Conservation (phyloP, 2,113 vertebrate genomes). For the Osmerus mordax region DNA sequence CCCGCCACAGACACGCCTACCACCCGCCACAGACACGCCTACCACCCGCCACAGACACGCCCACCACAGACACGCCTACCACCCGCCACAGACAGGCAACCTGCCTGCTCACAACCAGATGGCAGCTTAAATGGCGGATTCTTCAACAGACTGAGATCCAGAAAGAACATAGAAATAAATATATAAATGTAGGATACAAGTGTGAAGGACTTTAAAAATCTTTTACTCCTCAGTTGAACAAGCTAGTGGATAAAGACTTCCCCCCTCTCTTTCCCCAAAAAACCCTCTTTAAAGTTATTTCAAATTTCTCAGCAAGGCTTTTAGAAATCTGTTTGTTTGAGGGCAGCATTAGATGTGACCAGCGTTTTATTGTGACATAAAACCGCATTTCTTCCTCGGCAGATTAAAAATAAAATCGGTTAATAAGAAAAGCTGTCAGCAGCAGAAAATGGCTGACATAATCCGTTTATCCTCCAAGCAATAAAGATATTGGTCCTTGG, state of each 20-base stretch:
- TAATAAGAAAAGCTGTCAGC: constrained; percentile 99
- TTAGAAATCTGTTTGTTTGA: constrained; percentile 99
- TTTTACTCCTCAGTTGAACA: constrained; percentile 95
- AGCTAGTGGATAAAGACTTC: constrained; percentile 93
- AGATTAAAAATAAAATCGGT: constrained; percentile 99
- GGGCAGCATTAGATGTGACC: constrained; percentile 99
- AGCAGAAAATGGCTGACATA: constrained; percentile 99
- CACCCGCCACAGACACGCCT: no score
- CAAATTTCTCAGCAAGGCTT: constrained; percentile 99
- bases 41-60: no score
- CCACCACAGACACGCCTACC: no score
- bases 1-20: no score
- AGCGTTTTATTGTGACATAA: constrained; percentile 99
- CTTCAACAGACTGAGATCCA: constrained; percentile 71
- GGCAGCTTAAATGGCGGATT: constrained; percentile 50
- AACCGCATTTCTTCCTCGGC: constrained; percentile 99
- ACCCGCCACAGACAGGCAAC: constrained; percentile 6
- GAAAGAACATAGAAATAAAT: constrained; percentile 87
- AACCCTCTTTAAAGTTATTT: constrained; percentile 99
- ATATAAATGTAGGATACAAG: constrained; percentile 73
- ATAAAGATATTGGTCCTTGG: constrained; percentile 99
- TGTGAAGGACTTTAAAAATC: constrained; percentile 74
- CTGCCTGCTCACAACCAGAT: constrained; percentile 47
- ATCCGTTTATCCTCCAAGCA: constrained; percentile 99
- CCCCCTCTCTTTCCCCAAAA: constrained; percentile 70